Evolutionary conservation across 1,140 invertebrate species (phyloP).

Genomic region (Lepidurus apus): DNA sequence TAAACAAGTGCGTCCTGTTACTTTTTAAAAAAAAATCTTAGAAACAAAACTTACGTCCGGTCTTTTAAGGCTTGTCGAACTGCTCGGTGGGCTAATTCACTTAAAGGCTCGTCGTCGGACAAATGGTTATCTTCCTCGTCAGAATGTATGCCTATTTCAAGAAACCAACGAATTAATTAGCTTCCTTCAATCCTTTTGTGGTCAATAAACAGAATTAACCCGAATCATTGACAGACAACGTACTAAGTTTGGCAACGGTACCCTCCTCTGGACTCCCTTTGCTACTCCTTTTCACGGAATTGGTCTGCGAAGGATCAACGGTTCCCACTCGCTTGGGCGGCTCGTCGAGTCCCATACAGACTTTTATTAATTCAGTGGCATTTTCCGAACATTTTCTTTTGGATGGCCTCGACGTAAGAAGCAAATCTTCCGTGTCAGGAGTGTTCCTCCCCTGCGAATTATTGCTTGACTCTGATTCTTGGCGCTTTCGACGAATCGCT

Average conservation of each 20-base stretch:
- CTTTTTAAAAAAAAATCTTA: conserved; percentile 37
- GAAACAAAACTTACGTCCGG: conserved; percentile 56
- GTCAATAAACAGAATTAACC: background rate
- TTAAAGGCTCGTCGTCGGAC: conserved; percentile 71
- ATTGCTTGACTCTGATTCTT: conserved; percentile 67
- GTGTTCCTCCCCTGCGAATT: conserved; percentile 36
- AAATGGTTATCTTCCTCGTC: conserved; percentile 24
- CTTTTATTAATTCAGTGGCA: conserved; percentile 60
- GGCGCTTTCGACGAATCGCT: conserved; percentile 56
- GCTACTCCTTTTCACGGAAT: background rate
- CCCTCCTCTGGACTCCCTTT: background rate
- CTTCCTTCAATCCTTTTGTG: background rate
- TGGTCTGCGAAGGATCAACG: background rate
- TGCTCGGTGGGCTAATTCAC: conserved; percentile 51
- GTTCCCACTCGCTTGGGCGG: conserved; percentile 38
- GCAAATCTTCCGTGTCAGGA: conserved; percentile 27
- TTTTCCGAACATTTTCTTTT: conserved; percentile 63
- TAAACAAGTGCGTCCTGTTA: background rate
- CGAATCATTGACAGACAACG: too few relatives aligned
- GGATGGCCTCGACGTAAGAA: conserved; percentile 44
- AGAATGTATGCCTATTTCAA: background rate
- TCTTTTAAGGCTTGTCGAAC: conserved; percentile 7
- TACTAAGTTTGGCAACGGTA: background rate
- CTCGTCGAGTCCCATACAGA: conserved; percentile 60
- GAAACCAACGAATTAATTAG: background rate